A percentile compares a stretch with the other conserved stretches of the same genome.
phyloP scores from a whole-genome alignment of 2,888 invertebrate species.

The Callinectes sapidus region DNA sequence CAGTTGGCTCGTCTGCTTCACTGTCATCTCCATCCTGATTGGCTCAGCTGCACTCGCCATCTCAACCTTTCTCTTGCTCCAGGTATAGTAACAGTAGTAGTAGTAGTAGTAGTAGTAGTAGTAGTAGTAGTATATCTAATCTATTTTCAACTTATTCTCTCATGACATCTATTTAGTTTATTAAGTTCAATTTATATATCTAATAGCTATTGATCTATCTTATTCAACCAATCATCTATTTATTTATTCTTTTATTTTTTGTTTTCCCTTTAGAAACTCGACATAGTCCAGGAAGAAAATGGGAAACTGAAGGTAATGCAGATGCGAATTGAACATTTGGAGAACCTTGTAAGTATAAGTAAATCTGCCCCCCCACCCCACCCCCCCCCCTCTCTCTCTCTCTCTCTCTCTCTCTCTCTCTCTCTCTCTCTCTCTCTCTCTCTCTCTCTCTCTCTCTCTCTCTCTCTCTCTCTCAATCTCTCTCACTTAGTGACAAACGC shows the following conservation, averaged over 20 bases:
- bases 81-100: slow-evolving; percentile 24
- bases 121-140: slow-evolving; percentile 39
- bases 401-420: neutral
- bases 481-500: neutral
- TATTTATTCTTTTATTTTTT: neutral
- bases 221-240: neutral
- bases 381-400: too few species aligned
- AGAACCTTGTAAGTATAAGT: neutral
- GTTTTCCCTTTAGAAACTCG: neutral
- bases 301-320: neutral
- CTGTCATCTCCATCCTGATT: slow-evolving; percentile 38
- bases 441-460: slow-evolving; percentile 1
- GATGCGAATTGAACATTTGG: neutral
- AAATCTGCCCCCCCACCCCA: too few species aligned
- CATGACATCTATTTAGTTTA: neutral
- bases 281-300: neutral
- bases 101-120: slow-evolving; percentile 40
- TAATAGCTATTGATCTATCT: neutral
- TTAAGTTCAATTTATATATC: neutral
- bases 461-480: neutral
- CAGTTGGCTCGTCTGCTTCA: slow-evolving; percentile 44
- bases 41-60: slow-evolving; percentile 34
- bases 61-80: slow-evolving; percentile 41
- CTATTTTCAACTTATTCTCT: too few species aligned
- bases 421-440: neutral